A percentile compares a stretch with the other conserved stretches of the same genome.
These are phyloP conservation scores for Stegophylla sp. DNA, from an alignment of 2,888 invertebrate genomes.

Conservation along the genomic window DNA sequence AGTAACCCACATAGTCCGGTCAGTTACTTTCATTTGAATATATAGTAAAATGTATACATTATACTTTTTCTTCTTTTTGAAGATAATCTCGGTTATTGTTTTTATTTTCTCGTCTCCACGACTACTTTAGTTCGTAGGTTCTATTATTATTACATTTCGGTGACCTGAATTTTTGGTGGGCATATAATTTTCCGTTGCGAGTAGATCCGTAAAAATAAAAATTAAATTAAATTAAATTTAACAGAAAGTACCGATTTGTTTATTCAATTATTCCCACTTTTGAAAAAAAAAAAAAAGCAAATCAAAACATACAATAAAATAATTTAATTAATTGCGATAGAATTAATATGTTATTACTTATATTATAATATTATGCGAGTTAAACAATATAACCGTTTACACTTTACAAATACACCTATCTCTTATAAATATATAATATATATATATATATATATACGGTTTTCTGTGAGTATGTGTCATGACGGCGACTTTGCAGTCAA, in stretches of 20 bases:
- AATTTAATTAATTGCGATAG: too few relatives aligned
- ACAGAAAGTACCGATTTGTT: too few relatives aligned
- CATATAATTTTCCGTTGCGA: not conserved
- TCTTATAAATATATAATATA: too few relatives aligned
- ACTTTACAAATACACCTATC: too few relatives aligned
- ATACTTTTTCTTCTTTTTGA: conserved; percentile 15
- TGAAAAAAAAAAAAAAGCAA: too few relatives aligned
- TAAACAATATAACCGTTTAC: not conserved
- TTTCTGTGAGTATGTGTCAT: conserved; percentile 8
- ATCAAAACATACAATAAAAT: too few relatives aligned
- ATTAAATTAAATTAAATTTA: too few relatives aligned
- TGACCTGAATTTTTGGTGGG: conserved; percentile 13
- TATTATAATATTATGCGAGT: too few relatives aligned
- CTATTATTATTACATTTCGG: not conserved
- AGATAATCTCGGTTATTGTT: conserved; percentile 16
- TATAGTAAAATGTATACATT: not conserved
- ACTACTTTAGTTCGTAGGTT: not conserved
- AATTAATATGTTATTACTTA: too few relatives aligned
- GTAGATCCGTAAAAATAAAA: not conserved
- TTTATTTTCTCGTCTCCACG: conserved; percentile 20
- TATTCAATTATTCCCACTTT: too few relatives aligned
- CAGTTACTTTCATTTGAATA: conserved; percentile 56
- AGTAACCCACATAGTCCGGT: conserved; percentile 55
- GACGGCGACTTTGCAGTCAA: not conserved
- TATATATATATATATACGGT: too few relatives aligned